Evolutionary conservation across 92 coral and sea anemone species (phyloP), one percentile per base, ranked within the genome.

Genomic region (Porites evermanni): DNA sequence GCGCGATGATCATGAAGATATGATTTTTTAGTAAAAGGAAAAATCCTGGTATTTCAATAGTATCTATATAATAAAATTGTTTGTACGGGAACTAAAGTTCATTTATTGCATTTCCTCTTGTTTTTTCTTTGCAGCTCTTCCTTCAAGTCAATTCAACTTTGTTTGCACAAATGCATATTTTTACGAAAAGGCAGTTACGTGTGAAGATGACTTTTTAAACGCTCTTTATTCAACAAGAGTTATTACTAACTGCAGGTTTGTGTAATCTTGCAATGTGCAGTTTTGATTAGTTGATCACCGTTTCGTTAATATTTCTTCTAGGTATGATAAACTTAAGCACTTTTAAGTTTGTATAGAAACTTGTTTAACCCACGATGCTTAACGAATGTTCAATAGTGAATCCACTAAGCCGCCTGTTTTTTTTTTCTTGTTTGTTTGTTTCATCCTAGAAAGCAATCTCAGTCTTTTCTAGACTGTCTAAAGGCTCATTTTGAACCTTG

Each of bases 401-500:
- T 32, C 12, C 7, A 6, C 3, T 19, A 13, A 10, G 17, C 13
- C n/a, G 11, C 2, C 8, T 6, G n/a, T 11, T 12, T 24, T 72
- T 50, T 26, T 72, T 18, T 17, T 72, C 19, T 18, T 3, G 47
- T 38, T 38, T 38, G 47, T 32, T 44, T 58, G 13, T 56, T 12
- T 13, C 50, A 54, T 53, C 38, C 53, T 63, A 82, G 86, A 32
- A 19, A 64, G 51, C 70, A 71, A 20, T 71, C 79, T 13, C 51
- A 82, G 58, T n/a, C 78, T 56, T 72, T 72, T 21, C 44, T 72
- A 20, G 5, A 26, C 23, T 82, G 79, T 21, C 32, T 72, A 53
- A 70, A 26, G 44, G 38, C 56, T 12, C 54, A 72, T 44, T 82
- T 72, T 81, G 70, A 56, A 58, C 60, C 86, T 17, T 82, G 86